Evolutionary conservation across 2,888 invertebrate genomes (phyloP).

Genomic region (Camponotus fellah): DNA sequence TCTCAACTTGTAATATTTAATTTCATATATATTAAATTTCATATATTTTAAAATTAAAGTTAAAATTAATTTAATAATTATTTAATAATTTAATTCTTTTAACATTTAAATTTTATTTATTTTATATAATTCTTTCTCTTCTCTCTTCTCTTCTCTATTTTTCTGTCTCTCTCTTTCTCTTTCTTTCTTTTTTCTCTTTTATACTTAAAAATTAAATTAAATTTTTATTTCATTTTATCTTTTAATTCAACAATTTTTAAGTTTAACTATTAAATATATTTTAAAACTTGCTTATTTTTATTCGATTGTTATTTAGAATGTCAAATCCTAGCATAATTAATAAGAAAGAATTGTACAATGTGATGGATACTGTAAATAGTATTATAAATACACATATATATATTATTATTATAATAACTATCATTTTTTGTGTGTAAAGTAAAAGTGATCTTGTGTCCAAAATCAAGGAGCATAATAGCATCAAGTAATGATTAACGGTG

Average conservation of each 20-base stretch:
- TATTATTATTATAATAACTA: not conserved
- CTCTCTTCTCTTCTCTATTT: not conserved
- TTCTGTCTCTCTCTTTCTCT: not conserved
- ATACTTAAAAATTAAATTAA: not conserved
- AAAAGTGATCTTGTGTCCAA: constrained; percentile 6
- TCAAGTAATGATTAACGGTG: not conserved
- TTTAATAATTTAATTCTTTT: not conserved
- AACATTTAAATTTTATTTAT: not conserved
- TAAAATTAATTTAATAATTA: not conserved
- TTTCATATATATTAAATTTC: not conserved
- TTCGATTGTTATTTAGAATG: not conserved
- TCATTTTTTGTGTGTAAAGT: not conserved
- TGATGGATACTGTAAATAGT: not conserved
- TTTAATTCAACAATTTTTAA: not conserved
- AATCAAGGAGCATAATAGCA: constrained; percentile 4
- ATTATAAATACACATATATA: not conserved
- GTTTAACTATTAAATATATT: not conserved
- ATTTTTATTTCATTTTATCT: not conserved
- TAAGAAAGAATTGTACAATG: not conserved
- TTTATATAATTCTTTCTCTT: not conserved
- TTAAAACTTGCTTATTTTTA: not conserved
- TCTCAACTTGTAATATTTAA: not conserved
- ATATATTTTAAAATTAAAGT: not conserved
- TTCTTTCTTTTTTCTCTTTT: not conserved
- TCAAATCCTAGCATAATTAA: not conserved